phyloP scores from a whole-genome alignment of 1,140 invertebrate species.

The Drosophila tristis region DNA sequence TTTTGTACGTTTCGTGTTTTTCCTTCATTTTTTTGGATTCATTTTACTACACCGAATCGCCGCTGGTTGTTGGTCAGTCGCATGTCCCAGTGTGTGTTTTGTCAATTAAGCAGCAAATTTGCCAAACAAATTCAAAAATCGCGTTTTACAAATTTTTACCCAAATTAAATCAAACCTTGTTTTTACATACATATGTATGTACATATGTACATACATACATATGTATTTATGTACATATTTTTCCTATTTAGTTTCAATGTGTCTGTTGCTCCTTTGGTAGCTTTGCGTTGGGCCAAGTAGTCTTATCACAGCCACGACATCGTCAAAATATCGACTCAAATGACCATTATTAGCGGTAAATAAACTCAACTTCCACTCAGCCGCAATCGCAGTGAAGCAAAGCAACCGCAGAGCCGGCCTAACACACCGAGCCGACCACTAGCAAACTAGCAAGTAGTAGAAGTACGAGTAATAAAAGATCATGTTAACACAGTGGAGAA shows the following conservation, averaged over 20 bases:
- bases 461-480: constrained; percentile 76
- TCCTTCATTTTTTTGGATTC: background rate
- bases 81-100: constrained; percentile 68
- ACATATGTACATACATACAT: constrained; percentile 10
- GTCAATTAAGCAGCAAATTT: constrained; percentile 82
- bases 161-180: constrained; percentile 58
- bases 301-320: constrained; percentile 72
- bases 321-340: constrained; percentile 72
- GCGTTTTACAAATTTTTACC: constrained; percentile 68
- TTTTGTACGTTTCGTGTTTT: constrained; percentile 16
- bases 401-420: constrained; percentile 21
- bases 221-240: background rate
- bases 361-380: constrained; percentile 63
- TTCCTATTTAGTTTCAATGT: background rate
- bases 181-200: constrained; percentile 8
- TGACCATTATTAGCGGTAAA: constrained; percentile 83
- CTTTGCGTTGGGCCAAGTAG: constrained; percentile 10
- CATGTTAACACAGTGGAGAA: constrained; percentile 73
- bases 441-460: constrained; percentile 32
- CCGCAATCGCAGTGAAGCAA: constrained; percentile 14
- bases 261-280: constrained; percentile 22
- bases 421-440: constrained; percentile 3
- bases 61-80: constrained; percentile 66
- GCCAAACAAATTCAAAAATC: constrained; percentile 79
- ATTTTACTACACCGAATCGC: constrained; percentile 54